A percentile compares a stretch with the other conserved stretches of the same genome.
phyloP scores from a whole-genome alignment of 1,140 invertebrate species.

The Drosophila kikkawai region DNA sequence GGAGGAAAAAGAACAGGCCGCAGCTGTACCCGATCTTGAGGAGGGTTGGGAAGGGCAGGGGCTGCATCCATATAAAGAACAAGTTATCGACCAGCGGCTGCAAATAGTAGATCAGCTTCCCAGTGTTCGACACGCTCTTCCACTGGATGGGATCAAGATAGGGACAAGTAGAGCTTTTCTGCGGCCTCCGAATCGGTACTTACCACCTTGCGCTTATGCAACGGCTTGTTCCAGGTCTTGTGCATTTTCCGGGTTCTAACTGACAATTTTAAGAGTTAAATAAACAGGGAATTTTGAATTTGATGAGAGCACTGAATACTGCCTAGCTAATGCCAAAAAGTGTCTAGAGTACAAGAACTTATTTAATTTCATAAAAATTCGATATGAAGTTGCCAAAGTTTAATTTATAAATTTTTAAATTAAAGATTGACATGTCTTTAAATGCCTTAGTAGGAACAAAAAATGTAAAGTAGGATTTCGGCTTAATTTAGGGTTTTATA shows the following conservation, averaged over 20 bases:
- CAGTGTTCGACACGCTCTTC: constrained; percentile 33
- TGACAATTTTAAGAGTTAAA: constrained; percentile 21
- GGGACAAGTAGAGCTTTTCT: not conserved
- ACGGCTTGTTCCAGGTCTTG: constrained; percentile 65
- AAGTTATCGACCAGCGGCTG: constrained; percentile 62
- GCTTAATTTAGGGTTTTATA: too few relatives aligned
- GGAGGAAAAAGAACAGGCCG: constrained; percentile 54
- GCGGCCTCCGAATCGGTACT: not conserved
- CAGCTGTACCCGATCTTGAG: constrained; percentile 57
- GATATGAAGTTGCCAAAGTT: not conserved
- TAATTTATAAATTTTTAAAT: not conserved
- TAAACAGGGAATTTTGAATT: constrained; percentile 9
- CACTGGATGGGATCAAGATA: constrained; percentile 33
- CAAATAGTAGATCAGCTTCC: constrained; percentile 68
- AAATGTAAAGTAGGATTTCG: too few relatives aligned
- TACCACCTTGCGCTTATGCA: constrained; percentile 71
- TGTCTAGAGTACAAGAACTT: not conserved
- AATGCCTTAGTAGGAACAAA: not conserved
- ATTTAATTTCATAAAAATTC: not conserved
- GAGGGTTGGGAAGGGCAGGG: constrained; percentile 67
- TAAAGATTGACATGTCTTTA: not conserved
- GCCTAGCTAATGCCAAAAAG: not conserved
- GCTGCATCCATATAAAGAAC: constrained; percentile 63
- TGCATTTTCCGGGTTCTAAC: constrained; percentile 43
- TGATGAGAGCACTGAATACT: not conserved